Base-by-base conservation (phyloP, 2,113 vertebrate species). In the Nannospalax galili region DNA sequence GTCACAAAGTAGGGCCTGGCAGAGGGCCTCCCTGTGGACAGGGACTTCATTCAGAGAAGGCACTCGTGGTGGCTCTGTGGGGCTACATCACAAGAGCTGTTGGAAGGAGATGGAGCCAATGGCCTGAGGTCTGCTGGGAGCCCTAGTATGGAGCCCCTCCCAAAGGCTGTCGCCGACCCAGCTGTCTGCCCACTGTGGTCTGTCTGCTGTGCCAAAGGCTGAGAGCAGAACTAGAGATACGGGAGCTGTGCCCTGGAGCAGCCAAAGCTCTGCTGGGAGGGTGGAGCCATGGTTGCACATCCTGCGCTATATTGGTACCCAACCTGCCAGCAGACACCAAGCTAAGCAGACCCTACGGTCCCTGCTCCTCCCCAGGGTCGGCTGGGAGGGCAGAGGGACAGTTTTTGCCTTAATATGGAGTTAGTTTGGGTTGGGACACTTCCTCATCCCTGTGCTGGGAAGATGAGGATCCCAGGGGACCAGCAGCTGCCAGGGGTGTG, bases 331-430 rank as follows among this genome's bases (percentile, higher is more conserved):
- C 48, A 62, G 48, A 74, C 80, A 26, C 26, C 2, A n/a, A 48
- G 67, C 28, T 10, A 73, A 69, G 58, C 64, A 72, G 64, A 28
- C 58, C 74, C 48, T 6, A 22, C 62, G n/a, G 37, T 28, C 67
- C 0, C 20, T 0, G 60, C 14, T 56, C 45, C 0, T 0, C 65
- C 81, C 62, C 37, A 32, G 88, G 93, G 90, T n/a, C 56, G 81
- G 62, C 84, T 20, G 7, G 52, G 45, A 52, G 91, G 37, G 26
- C 6, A 5, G 80, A 65, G 58, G 69, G 42, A 65, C 10, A 8
- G 30, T 42, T 52, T 40, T 69, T 32, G 64, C 79, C 93, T 93
- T 89, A 93, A 96, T 78, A 65, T 56, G 91, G 88, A 88, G 56
- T 87, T 73, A 9, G 72, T 88, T 20, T 65, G 85, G 73, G 67